Evolutionary conservation across 2,888 invertebrate genomes (phyloP).

Genomic region (Labia minor): DNA sequence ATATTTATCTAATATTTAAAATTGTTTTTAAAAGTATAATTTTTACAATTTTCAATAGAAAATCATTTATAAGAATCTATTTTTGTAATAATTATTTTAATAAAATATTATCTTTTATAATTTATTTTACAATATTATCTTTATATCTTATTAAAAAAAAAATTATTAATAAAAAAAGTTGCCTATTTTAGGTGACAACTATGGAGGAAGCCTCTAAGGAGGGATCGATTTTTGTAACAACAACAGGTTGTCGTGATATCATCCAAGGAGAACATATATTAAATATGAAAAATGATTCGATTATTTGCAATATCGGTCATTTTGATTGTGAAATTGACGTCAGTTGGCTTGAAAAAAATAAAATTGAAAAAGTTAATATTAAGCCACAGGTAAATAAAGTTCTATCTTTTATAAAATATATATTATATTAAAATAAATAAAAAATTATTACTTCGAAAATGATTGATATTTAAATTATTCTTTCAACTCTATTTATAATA

Average conservation of each 20-base stretch:
- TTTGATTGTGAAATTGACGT: slow-evolving; percentile 98
- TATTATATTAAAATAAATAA: neutral
- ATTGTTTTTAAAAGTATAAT: no score
- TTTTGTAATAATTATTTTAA: neutral
- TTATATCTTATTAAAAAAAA: neutral
- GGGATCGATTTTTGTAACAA: slow-evolving; percentile 93
- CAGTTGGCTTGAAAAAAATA: slow-evolving; percentile 86
- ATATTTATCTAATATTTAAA: no score
- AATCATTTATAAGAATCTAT: neutral
- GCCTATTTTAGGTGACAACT: slow-evolving; percentile 60
- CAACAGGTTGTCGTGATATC: slow-evolving; percentile 92
- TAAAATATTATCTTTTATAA: neutral
- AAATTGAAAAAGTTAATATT: slow-evolving; percentile 75
- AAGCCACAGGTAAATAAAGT: slow-evolving; percentile 82
- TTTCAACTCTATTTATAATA: neutral
- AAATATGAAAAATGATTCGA: slow-evolving; percentile 89
- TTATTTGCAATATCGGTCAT: slow-evolving; percentile 98
- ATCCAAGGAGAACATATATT: slow-evolving; percentile 78
- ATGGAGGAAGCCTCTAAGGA: slow-evolving; percentile 89
- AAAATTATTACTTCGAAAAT: neutral
- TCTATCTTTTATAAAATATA: no score
- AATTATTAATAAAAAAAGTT: no score
- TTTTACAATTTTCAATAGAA: no score
- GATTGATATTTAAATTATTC: no score
- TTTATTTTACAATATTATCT: neutral